Evolutionary conservation across 1,140 invertebrate genomes (phyloP).

Genomic region (Drosophila asahinai): DNA sequence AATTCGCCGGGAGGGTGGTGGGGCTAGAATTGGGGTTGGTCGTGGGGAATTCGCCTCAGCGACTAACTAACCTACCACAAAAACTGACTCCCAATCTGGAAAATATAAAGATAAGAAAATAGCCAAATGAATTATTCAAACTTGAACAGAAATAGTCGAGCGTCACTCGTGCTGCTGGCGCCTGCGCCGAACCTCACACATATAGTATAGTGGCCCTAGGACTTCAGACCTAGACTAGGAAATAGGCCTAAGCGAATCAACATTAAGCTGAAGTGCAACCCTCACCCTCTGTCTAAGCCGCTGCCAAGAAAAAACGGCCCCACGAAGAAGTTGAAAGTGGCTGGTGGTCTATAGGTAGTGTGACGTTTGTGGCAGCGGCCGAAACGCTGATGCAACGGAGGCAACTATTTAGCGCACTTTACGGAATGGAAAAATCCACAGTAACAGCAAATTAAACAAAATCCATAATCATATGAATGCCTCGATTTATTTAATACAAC

Average conservation of each 20-base stretch:
- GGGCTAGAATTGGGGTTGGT: slow-evolving; percentile 24
- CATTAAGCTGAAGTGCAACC: slow-evolving; percentile 72
- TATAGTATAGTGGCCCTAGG: slow-evolving; percentile 36
- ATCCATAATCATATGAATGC: no score
- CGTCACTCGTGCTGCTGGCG: slow-evolving; percentile 38
- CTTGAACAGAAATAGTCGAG: slow-evolving; percentile 35
- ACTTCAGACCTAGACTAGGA: slow-evolving; percentile 32
- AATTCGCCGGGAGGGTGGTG: slow-evolving; percentile 30
- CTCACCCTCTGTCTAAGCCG: slow-evolving; percentile 56
- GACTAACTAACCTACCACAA: slow-evolving; percentile 77
- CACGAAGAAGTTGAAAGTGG: slow-evolving; percentile 15
- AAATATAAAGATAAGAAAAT: slow-evolving; percentile 44
- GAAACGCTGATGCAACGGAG: slow-evolving; percentile 52
- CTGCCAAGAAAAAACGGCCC: slow-evolving; percentile 57
- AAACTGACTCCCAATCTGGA: slow-evolving; percentile 39
- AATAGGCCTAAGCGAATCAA: slow-evolving; percentile 79
- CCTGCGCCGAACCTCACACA: slow-evolving; percentile 57
- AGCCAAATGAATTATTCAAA: slow-evolving; percentile 50
- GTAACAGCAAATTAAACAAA: slow-evolving; percentile 53
- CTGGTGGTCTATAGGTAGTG: not conserved
- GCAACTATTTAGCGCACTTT: slow-evolving; percentile 37
- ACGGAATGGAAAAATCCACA: slow-evolving; percentile 58
- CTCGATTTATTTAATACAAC: no score
- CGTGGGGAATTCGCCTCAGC: slow-evolving; percentile 22
- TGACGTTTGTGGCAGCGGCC: not conserved